Base-by-base conservation (phyloP, 2,888 invertebrate species). In the Dryobotodes eremita region DNA sequence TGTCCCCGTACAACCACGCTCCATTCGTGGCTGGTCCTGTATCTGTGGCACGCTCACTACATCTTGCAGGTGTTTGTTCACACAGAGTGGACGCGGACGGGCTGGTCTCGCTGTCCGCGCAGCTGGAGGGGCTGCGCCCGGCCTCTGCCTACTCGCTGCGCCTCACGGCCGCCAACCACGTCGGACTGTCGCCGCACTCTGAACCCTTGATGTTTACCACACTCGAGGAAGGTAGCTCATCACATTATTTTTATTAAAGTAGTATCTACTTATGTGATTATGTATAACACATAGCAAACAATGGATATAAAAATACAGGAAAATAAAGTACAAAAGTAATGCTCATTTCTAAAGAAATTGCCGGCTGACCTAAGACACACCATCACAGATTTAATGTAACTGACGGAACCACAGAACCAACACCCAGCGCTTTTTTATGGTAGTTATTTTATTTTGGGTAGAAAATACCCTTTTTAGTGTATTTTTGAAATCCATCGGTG, bases 141-240 rank as follows among this genome's bases (percentile, higher is more conserved):
- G 98, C 98, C 2, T 97, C 97, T 8, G 97, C 97, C 7, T 98
- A 98, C 92, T 97, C 97, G 59, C 96, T 98, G 87, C 96, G 98
- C 7, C 95, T 98, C 72, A 94, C 97, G 71, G 98, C 98, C 1
- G 97, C 97, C 80, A 98, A 98, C 93, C 97, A 97, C 87, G 98
- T 98, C 31, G 98, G 98, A 23, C 96, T 97, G 70, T 98, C 98
- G 77, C 96, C 97, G n/a, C 97, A 97, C n/a, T 98, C 98, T 20
- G 97, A 97, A 61, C 96, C 97, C 0, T 95, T 98, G 8, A 96
- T 97, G 20, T 98, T 98, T 59, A 97, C 97, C 84, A 98, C 98
- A 1, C 97, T 98, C 80, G 98, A 98, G 92, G 98, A 98, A 97
- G 98, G 98, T 98, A 91, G 76, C 36, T 62, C 2, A 42, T 31